Base-by-base conservation (phyloP, 2,888 invertebrate species). In the Drosophila dives region DNA sequence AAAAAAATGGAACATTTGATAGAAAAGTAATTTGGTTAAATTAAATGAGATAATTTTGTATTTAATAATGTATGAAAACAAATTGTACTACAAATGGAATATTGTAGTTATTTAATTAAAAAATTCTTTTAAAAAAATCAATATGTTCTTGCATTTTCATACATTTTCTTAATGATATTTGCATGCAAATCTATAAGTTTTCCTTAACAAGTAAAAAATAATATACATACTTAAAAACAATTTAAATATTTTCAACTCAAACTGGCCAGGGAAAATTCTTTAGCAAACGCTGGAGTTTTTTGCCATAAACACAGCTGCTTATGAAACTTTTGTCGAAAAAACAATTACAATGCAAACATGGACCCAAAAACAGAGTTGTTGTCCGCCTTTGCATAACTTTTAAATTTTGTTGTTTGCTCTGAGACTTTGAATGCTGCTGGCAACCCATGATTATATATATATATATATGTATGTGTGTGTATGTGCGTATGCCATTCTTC, bases 361-460 rank as follows among this genome's bases (percentile, higher is more conserved):
- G 49, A 80, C 61, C 58, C 69, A 55, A 68, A 61, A 68, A 61
- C 26, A 38, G 58, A 59, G 50, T 51, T 53, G 56, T 42, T 38
- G n/a, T 17, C 49, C 49, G 56, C 59, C 58, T 76, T 56, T 75
- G 60, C 63, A 59, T 55, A 84, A 81, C 77, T 84, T 89, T 86
- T 65, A 58, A 80, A 69, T 79, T 71, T 72, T 70, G 82, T 72
- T 85, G 89, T 85, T 85, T 85, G 80, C 87, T 67, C 80, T 68
- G 58, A 64, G 85, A 89, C 84, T 85, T 84, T 89, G 70, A 70
- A 67, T 80, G 49, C n/a, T 29, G n/a, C 38, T 58, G 54, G 54
- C 56, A 67, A 54, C 20, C 20, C 32, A 32, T 20, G 49, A 1
- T 15, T 49, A 17, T n/a, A 8, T 17, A 5, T 12, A 11, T 51